These are phyloP conservation scores for Pteria penguin DNA, from an alignment of 2,888 invertebrate species.

Conservation along the genomic window DNA sequence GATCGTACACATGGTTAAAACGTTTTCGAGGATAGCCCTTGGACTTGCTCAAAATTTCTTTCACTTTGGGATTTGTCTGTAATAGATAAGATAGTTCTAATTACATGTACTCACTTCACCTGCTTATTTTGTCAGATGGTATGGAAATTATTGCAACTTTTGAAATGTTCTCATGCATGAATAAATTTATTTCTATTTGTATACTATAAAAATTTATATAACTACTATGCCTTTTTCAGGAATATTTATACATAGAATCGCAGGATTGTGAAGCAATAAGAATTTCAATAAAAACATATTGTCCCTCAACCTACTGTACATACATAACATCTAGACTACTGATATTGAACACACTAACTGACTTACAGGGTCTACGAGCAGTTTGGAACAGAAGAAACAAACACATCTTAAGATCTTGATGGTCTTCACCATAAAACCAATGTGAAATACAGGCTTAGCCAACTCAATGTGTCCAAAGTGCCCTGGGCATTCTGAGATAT, in stretches of 20 bases:
- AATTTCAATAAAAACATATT: no score
- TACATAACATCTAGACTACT: no score
- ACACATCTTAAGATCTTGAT: constrained; percentile 99
- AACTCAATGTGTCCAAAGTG: constrained; percentile 99
- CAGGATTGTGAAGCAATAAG: no score
- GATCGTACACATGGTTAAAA: constrained; percentile 96
- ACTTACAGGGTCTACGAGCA: constrained; percentile 96
- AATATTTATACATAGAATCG: no score
- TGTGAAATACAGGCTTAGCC: constrained; percentile 98
- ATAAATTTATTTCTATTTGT: no score
- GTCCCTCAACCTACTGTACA: no score
- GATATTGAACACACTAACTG: neutral
- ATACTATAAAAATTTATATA: no score
- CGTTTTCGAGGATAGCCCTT: constrained; percentile 97
- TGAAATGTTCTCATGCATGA: no score
- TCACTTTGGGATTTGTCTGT: constrained; percentile 93
- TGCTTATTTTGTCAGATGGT: neutral
- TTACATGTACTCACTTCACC: neutral
- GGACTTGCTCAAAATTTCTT: constrained; percentile 96
- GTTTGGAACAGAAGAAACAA: constrained; percentile 98
- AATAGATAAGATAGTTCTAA: constrained; percentile 42
- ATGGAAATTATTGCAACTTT: neutral
- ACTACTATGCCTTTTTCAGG: no score
- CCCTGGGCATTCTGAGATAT: constrained; percentile 99
- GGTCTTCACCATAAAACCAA: constrained; percentile 97